phyloP scores from a whole-genome alignment of 2,113 vertebrate genomes.

The Charadrius vociferus region DNA sequence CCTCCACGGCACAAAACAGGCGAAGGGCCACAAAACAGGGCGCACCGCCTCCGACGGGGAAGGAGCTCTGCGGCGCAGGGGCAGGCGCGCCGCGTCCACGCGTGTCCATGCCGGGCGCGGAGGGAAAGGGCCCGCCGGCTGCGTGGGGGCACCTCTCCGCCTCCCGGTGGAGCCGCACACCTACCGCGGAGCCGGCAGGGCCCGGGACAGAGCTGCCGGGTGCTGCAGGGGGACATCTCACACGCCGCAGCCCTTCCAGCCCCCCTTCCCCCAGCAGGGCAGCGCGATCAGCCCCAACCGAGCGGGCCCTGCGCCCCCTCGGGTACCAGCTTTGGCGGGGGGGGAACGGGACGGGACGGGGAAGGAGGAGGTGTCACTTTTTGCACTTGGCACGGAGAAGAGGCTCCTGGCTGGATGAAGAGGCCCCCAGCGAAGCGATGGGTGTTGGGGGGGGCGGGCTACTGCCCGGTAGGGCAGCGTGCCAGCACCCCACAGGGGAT shows the following conservation, averaged over 20 bases:
- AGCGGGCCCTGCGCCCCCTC: no score
- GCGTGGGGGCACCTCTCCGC: background rate
- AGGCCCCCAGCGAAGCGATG: background rate
- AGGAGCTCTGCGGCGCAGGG: background rate
- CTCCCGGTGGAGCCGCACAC: no score
- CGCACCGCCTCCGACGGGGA: background rate
- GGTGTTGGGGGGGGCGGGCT: background rate
- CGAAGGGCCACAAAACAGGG: background rate
- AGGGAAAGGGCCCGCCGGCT: background rate
- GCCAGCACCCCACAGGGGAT: background rate
- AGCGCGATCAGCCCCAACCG: background rate
- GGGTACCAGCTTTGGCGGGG: background rate
- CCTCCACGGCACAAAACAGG: background rate
- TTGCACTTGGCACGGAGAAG: background rate
- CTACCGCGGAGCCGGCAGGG: background rate
- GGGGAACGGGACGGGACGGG: no score
- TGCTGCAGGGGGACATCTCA: rapidly evolving
- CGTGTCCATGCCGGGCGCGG: background rate
- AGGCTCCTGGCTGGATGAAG: background rate
- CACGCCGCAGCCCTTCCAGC: background rate
- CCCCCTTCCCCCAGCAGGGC: background rate
- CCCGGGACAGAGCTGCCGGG: background rate
- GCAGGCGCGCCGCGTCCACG: background rate
- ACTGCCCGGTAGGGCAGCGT: background rate
- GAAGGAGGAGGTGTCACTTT: background rate